Conservation (phyloP, 2,888 invertebrate genomes). For the Phymatocera aterrima region DNA sequence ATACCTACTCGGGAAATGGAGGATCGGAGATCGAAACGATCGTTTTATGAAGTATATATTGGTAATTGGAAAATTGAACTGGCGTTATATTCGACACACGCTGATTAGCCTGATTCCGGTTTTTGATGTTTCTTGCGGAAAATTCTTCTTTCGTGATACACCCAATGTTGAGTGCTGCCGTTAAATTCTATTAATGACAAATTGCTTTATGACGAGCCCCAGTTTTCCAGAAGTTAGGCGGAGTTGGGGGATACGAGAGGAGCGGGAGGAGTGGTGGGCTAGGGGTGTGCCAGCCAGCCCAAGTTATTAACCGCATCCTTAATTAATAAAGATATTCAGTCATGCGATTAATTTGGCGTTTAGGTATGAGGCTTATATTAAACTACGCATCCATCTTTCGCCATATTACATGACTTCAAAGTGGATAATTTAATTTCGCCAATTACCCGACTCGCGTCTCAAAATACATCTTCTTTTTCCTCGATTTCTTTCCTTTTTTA, state of each 20-base stretch:
- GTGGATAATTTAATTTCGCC: constrained; percentile 19
- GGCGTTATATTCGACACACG: constrained; percentile 46
- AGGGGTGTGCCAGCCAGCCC: constrained; percentile 49
- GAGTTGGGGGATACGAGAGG: constrained; percentile 36
- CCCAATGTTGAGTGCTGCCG: constrained; percentile 50
- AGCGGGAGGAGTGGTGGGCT: too few species aligned
- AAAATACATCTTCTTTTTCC: too few species aligned
- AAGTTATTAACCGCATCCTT: constrained; percentile 55
- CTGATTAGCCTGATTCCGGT: constrained; percentile 7
- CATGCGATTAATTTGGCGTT: constrained; percentile 51
- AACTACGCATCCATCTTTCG: constrained; percentile 23
- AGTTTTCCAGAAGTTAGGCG: constrained; percentile 43
- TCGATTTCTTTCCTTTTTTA: too few species aligned
- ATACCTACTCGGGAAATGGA: too few species aligned
- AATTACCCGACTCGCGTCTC: neutral
- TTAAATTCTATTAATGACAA: constrained; percentile 61
- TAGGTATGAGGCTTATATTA: constrained; percentile 45
- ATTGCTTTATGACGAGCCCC: constrained; percentile 56
- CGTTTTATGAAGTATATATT: neutral
- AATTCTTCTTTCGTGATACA: constrained; percentile 54
- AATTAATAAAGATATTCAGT: constrained; percentile 55
- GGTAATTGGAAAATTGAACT: neutral
- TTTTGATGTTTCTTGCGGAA: neutral
- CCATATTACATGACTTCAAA: constrained; percentile 38
- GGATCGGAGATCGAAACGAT: neutral